phyloP scores from a whole-genome alignment of 2,888 invertebrate species.

The Pemphredon lugubris region DNA sequence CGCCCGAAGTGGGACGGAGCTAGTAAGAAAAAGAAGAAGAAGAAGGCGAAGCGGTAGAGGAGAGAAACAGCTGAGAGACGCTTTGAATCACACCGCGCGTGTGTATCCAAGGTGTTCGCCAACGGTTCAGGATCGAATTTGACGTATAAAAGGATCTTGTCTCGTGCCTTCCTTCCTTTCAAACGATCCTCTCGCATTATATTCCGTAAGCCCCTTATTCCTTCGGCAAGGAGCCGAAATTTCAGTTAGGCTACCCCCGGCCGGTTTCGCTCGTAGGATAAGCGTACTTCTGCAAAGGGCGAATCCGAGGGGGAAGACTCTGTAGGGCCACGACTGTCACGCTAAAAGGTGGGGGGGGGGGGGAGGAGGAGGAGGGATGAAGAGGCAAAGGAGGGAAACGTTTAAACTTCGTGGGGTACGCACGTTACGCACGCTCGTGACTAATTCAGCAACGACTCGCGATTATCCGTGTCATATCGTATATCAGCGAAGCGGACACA shows the following conservation, averaged over 20 bases:
- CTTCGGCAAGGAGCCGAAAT: constrained; percentile 65
- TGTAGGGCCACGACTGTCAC: constrained; percentile 11
- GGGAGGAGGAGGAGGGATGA: too few relatives aligned
- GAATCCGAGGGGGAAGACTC: constrained; percentile 8
- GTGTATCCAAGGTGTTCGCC: constrained; percentile 71
- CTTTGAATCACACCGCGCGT: constrained; percentile 71
- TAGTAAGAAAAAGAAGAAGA: constrained; percentile 20
- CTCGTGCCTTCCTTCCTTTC: constrained; percentile 75
- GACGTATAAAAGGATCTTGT: constrained; percentile 75
- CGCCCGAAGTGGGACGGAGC: constrained; percentile 32
- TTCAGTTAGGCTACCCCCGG: constrained; percentile 70
- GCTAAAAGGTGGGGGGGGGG: too few relatives aligned
- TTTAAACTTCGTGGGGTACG: too few relatives aligned
- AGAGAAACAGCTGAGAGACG: constrained; percentile 78
- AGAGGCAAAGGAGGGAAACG: constrained; percentile 12
- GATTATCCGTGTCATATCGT: too few relatives aligned
- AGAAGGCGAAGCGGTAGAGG: constrained; percentile 34
- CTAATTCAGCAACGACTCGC: background rate
- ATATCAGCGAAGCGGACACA: too few relatives aligned
- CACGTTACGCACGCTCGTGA: constrained; percentile 22
- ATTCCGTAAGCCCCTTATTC: constrained; percentile 53
- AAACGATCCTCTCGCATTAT: constrained; percentile 67
- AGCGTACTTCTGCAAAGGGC: constrained; percentile 25
- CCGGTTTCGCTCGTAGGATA: constrained; percentile 15
- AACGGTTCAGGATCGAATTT: constrained; percentile 72